Evolutionary conservation across 1,140 invertebrate genomes (phyloP), one percentile per base, ranked within the genome.

Genomic region (Penaeus japonicus): DNA sequence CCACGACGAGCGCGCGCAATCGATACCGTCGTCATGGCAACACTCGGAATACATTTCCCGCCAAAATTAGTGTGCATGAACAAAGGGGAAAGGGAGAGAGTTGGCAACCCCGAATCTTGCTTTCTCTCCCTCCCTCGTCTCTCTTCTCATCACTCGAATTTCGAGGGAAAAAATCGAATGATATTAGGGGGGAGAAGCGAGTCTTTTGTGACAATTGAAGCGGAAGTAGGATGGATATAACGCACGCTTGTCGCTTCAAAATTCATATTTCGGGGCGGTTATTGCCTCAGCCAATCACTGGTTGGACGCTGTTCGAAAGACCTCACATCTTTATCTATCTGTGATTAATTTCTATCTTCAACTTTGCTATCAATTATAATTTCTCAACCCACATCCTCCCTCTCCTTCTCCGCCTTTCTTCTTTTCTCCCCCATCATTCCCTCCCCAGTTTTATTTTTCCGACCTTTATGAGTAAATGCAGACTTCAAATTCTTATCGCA

Each of bases 1-100:
- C 70, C 47, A 84, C 75, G 83, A 65, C 83, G 83, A 47, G 62
- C 83, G 83, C 83, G 83, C 65, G 62, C 83, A 84, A 84, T 84
- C 83, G 83, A 84, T 84, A 35, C 65, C 65, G 83, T 84, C 62
- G 65, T 73, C 83, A 84, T 75, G 83, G 83, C 83, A 75, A 84
- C 83, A 55, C 47, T 47, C 1, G 83, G 83, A 75, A 84, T 75
- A 84, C 83, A 84, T 84, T 84, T 84, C 83, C 62, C 83, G 83
- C 83, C 83, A 84, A 84, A 77, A 47, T 47, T 47, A 84, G 62
- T 35, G 70, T 39, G 24, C 81, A 35, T 83, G 57, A 18, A 27
- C 59, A 59, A 59, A 83, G 24, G 59, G 22, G 57, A 32, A 30
- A 54, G 47, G 4, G 47, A 53, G 39, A 79, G 55, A 80, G 27